Conservation (phyloP, 2,888 invertebrate genomes). For the Drosophila antonietae region DNA sequence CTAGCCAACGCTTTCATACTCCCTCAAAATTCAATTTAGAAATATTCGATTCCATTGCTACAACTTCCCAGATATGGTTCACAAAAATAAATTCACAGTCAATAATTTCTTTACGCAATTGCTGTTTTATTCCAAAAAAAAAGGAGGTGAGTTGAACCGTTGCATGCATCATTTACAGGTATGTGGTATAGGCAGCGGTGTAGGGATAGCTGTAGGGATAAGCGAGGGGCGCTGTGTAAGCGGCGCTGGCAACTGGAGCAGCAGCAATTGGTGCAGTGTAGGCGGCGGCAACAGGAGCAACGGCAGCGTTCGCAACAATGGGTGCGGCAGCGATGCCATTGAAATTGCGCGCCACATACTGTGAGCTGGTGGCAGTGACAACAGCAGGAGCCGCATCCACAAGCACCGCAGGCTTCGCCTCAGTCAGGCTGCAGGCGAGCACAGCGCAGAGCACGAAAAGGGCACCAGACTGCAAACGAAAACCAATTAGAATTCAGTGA, state of each 20-base stretch:
- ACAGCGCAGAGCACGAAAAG: constrained; percentile 82
- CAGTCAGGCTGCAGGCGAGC: constrained; percentile 84
- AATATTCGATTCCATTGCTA: too few species aligned
- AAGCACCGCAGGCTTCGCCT: constrained; percentile 84
- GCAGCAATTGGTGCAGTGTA: constrained; percentile 62
- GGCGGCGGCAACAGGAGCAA: constrained; percentile 80
- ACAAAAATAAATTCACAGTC: background rate
- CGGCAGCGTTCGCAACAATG: constrained; percentile 65
- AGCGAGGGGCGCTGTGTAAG: constrained; percentile 59
- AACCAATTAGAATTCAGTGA: background rate
- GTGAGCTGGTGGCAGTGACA: constrained; percentile 87
- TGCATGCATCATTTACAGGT: constrained; percentile 33
- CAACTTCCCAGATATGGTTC: background rate
- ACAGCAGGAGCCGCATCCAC: constrained; percentile 77
- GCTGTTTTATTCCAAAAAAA: constrained; percentile 14
- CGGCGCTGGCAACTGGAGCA: constrained; percentile 75
- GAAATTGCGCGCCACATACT: constrained; percentile 87
- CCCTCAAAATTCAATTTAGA: too few species aligned
- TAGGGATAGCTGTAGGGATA: constrained; percentile 59
- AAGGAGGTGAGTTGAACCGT: background rate
- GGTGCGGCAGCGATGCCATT: constrained; percentile 86
- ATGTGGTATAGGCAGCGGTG: constrained; percentile 66
- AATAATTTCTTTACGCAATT: constrained; percentile 9
- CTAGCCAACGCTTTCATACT: too few species aligned
- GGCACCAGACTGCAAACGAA: constrained; percentile 79